Evolutionary conservation across 2,888 invertebrate species (phyloP).

Genomic region (Odontocerum albicorne): DNA sequence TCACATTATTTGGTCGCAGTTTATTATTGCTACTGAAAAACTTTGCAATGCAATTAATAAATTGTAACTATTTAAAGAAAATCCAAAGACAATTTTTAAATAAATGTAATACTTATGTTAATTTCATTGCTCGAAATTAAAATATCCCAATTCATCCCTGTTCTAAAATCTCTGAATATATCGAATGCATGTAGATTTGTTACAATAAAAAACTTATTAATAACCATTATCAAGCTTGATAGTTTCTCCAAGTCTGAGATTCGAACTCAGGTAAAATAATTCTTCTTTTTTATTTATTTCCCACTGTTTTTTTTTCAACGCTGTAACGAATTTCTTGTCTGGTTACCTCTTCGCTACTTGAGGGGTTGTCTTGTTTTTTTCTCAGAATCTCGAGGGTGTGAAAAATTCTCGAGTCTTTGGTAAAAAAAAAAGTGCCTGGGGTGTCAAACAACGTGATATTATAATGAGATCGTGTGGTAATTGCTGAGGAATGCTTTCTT

Average conservation of each 20-base stretch:
- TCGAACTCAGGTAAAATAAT: background rate
- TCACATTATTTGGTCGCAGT: too few relatives aligned
- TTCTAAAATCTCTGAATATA: background rate
- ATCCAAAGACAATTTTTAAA: too few relatives aligned
- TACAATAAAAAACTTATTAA: constrained; percentile 32
- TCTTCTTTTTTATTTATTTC: background rate
- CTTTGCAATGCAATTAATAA: too few relatives aligned
- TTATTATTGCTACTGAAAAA: too few relatives aligned
- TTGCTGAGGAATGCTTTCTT: background rate
- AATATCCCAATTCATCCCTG: too few relatives aligned
- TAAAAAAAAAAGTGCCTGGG: constrained; percentile 5
- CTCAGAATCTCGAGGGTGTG: constrained; percentile 20
- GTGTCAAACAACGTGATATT: background rate
- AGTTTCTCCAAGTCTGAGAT: background rate
- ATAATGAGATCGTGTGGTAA: background rate
- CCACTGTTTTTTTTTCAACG: constrained; percentile 17
- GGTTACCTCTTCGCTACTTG: constrained; percentile 16
- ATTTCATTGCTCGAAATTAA: too few relatives aligned
- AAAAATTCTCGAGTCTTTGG: constrained; percentile 17
- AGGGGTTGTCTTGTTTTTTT: constrained; percentile 25
- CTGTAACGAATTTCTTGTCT: constrained; percentile 11
- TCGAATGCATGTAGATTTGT: background rate
- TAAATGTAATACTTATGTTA: too few relatives aligned
- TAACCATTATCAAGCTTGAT: constrained; percentile 29
- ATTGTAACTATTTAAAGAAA: too few relatives aligned